Base-by-base conservation (phyloP, 1,140 invertebrate species). In the Atta texana region DNA sequence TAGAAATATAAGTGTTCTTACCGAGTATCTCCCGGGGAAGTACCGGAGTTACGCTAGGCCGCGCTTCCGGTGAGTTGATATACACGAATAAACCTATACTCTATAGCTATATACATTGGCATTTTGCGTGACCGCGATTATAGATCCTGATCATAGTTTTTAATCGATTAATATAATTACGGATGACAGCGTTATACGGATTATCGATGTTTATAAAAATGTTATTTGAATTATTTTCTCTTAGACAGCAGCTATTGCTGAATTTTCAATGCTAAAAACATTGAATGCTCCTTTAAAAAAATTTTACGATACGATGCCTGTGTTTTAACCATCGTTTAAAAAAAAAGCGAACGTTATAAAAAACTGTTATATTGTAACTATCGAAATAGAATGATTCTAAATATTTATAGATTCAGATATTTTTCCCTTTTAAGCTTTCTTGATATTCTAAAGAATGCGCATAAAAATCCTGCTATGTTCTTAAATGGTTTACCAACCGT, bases 21-120 rank as follows among this genome's bases (percentile, higher is more conserved):
- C 51, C n/a, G 49, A 49, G 61, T 88, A 90, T 51, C n/a, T 69
- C 66, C 39, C 77, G 39, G 59, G 66, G 77, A 91, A 92, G 91
- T 66, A 93, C 93, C 93, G 93, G 93, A 94, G 91, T 93, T 92
- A 94, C 92, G 94, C 87, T 94, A 93, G 89, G 89, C 87, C 92
- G 93, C 91, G 86, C 94, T 93, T 94, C 94, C 94, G 93, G 93
- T 89, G 90, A 90, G 85, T 91, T 34, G 64, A 74, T 74, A 74
- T 78, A 55, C 34, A 18, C 34, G 44, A 82, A 61, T 74, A 74
- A 74, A 24, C 80, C 53, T 84, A 63, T 84, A 84, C 39, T 61
- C 24, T 2, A 66, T 34, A 74, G 64, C 57, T 49, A 61, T 55
- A 84, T 81, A 49, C 69, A 51, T 61, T 51, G 63, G 21, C 39